Conservation (phyloP, 1,140 invertebrate genomes). For the Muscidifurax raptorellus region DNA sequence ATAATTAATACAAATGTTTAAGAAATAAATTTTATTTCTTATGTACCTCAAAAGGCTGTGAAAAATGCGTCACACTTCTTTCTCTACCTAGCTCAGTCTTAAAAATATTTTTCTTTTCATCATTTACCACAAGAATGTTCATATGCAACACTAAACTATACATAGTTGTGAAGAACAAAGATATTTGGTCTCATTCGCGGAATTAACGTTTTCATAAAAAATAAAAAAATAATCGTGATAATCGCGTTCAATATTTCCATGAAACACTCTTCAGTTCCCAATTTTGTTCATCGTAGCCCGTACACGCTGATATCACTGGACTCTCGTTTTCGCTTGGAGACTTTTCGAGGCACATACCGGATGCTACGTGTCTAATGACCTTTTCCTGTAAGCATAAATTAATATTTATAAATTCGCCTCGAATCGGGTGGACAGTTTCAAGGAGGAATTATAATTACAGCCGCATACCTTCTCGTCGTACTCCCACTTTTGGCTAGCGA, state of each 20-base stretch:
- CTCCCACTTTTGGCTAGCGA: slow-evolving; percentile 80
- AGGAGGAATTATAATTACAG: slow-evolving; percentile 15
- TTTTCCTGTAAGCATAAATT: slow-evolving; percentile 70
- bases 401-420: slow-evolving; percentile 22
- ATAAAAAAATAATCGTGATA: neutral
- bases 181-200: neutral
- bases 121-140: neutral
- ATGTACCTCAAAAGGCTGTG: slow-evolving; percentile 39
- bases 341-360: slow-evolving; percentile 77
- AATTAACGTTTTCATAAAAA: neutral
- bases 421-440: neutral
- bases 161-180: neutral
- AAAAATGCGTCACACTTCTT: slow-evolving; percentile 36
- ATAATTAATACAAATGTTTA: slow-evolving; percentile 59
- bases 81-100: slow-evolving; percentile 46
- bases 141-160: neutral
- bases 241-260: slow-evolving; percentile 71
- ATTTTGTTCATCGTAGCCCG: slow-evolving; percentile 72
- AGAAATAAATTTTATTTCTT: slow-evolving; percentile 63
- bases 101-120: slow-evolving; percentile 9
- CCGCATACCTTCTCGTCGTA: slow-evolving; percentile 75
- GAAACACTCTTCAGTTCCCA: slow-evolving; percentile 75
- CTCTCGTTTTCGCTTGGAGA: slow-evolving; percentile 63
- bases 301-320: slow-evolving; percentile 76
- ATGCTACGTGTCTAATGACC: slow-evolving; percentile 74